These are phyloP conservation scores for Pandemis heparana DNA, from an alignment of 2,888 invertebrate genomes.

Conservation along the genomic window DNA sequence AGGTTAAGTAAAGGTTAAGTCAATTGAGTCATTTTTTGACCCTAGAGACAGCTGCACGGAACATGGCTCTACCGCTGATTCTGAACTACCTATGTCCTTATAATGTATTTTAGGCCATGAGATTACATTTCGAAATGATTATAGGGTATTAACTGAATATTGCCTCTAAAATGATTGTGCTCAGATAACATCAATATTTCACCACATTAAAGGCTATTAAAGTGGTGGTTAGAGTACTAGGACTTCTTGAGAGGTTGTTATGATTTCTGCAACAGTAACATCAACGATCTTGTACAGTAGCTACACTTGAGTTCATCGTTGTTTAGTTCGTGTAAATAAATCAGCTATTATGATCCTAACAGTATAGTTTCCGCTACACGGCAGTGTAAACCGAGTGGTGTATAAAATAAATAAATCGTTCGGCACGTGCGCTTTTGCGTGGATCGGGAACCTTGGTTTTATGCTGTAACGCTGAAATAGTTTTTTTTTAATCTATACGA, in stretches of 20 bases:
- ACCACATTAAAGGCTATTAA: neutral
- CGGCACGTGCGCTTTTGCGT: conserved; percentile 62
- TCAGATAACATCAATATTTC: neutral
- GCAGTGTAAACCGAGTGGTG: conserved; percentile 66
- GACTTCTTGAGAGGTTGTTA: neutral
- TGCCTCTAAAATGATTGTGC: neutral
- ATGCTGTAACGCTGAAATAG: conserved; percentile 30
- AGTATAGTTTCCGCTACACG: conserved; percentile 61
- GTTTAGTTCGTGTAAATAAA: conserved; percentile 32
- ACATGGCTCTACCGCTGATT: no score
- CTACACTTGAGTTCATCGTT: conserved; percentile 12
- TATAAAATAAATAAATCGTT: conserved; percentile 76
- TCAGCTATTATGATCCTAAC: conserved; percentile 29
- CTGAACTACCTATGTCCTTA: no score
- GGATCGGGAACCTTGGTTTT: conserved; percentile 63
- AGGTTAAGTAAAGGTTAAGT: no score
- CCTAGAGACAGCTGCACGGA: no score
- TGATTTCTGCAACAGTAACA: conserved; percentile 4
- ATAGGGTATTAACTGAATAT: no score
- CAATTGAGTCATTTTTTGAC: no score
- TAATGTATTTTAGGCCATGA: no score
- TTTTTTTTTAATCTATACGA: conserved; percentile 16
- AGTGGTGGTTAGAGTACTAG: neutral
- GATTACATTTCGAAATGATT: no score
- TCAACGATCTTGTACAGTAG: conserved; percentile 22